These are phyloP conservation scores for Myotis lucifugus DNA, from an alignment of 2,113 vertebrate species.

Conservation along the genomic window DNA sequence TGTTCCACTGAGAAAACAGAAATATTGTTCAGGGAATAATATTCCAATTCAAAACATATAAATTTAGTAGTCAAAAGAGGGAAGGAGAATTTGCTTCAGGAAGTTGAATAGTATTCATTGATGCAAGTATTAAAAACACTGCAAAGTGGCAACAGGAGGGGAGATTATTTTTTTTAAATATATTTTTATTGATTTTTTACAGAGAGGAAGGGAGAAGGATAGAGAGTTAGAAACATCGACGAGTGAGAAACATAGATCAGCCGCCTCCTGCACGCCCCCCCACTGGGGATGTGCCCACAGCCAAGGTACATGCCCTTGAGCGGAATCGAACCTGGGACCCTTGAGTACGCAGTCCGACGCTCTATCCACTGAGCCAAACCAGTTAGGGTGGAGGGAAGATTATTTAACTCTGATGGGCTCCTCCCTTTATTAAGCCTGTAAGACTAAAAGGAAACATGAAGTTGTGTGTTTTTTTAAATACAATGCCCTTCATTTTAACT, in stretches of 20 bases:
- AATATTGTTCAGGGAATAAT: background rate
- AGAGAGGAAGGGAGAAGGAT: too few relatives aligned
- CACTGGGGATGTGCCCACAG: too few relatives aligned
- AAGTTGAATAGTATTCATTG: background rate
- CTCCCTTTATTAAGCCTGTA: background rate
- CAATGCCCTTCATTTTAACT: background rate
- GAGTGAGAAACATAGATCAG: too few relatives aligned
- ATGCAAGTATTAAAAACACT: background rate
- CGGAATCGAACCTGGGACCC: too few relatives aligned
- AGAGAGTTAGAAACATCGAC: too few relatives aligned
- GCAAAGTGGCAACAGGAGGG: background rate
- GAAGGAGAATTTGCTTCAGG: background rate
- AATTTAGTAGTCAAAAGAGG: background rate
- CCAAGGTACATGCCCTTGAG: too few relatives aligned
- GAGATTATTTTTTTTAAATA: background rate
- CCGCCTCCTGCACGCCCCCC: too few relatives aligned
- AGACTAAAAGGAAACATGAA: background rate
- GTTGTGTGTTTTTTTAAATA: background rate
- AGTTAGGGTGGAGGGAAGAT: background rate
- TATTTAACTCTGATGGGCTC: background rate
- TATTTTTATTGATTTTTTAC: too few relatives aligned
- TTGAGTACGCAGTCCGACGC: too few relatives aligned
- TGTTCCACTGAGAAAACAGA: background rate
- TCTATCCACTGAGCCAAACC: too few relatives aligned
- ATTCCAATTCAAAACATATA: slow-evolving; percentile 48